phyloP scores from a whole-genome alignment of 2,888 invertebrate genomes.

The Caenorhabditis drosophilae region DNA sequence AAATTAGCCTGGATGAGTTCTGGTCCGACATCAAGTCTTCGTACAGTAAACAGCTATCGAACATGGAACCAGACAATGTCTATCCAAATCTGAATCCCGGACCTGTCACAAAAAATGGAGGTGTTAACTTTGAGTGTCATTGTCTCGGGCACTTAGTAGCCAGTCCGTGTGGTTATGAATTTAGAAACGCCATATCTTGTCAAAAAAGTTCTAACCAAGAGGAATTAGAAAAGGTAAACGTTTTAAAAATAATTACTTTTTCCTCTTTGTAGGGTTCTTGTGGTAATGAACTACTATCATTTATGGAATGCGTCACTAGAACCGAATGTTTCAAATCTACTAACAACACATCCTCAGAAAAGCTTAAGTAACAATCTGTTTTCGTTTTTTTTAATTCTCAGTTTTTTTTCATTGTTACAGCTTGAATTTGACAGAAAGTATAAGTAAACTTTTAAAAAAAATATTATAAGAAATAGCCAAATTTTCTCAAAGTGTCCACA shows the following conservation, averaged over 20 bases:
- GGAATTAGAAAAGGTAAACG: slow-evolving; percentile 46
- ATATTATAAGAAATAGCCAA: not conserved
- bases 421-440: too few species aligned
- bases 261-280: slow-evolving; percentile 49
- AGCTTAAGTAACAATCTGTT: not conserved
- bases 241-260: not conserved
- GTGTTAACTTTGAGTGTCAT: slow-evolving; percentile 67
- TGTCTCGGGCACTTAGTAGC: slow-evolving; percentile 66
- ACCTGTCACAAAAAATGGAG: slow-evolving; percentile 60
- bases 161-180: slow-evolving; percentile 65
- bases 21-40: slow-evolving; percentile 26
- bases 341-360: not conserved
- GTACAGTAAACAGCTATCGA: slow-evolving; percentile 9
- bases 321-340: slow-evolving; percentile 59
- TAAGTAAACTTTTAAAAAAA: not conserved
- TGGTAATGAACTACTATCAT: slow-evolving; percentile 59
- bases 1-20: slow-evolving; percentile 19
- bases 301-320: slow-evolving; percentile 62
- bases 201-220: slow-evolving; percentile 54
- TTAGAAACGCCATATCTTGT: slow-evolving; percentile 62
- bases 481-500: not conserved
- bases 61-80: slow-evolving; percentile 45
- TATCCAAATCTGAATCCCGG: slow-evolving; percentile 64
- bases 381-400: not conserved
- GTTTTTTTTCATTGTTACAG: not conserved